Percentiles rank a stretch among this genome's conserved stretches.
phyloP scores from a whole-genome alignment of 2,888 invertebrate genomes.

The Athalia rosae region DNA sequence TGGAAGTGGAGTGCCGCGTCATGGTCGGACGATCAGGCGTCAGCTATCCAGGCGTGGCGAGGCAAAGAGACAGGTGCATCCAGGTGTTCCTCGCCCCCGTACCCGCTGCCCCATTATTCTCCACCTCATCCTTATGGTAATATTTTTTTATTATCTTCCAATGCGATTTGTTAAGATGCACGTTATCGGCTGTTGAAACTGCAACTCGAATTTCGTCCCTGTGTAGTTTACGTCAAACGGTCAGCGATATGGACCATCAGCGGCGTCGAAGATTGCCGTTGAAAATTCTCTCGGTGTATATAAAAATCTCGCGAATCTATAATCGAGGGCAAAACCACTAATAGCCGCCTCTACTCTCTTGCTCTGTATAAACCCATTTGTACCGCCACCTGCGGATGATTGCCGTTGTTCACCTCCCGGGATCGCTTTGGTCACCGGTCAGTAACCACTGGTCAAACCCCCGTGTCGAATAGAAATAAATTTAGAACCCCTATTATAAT shows the following conservation, averaged over 20 bases:
- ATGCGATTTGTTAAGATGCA: background rate
- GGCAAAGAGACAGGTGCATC: constrained; percentile 63
- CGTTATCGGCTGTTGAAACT: too few relatives aligned
- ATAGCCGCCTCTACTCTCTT: constrained; percentile 33
- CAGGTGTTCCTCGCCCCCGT: constrained; percentile 53
- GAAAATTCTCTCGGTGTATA: background rate
- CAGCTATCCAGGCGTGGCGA: constrained; percentile 53
- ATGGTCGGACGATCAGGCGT: constrained; percentile 44
- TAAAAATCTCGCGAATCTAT: background rate
- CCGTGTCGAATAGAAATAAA: background rate
- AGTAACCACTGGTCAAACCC: constrained; percentile 10
- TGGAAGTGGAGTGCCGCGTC: constrained; percentile 48
- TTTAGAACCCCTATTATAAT: constrained; percentile 1
- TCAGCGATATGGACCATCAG: too few relatives aligned
- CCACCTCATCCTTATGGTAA: background rate
- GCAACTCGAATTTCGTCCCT: too few relatives aligned
- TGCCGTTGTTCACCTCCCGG: constrained; percentile 46
- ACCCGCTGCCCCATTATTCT: background rate
- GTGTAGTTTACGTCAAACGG: too few relatives aligned
- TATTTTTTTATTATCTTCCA: constrained; percentile 4
- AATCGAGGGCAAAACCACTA: constrained; percentile 25
- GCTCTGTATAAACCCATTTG: constrained; percentile 41
- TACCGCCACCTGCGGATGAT: constrained; percentile 51
- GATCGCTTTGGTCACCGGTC: constrained; percentile 21
- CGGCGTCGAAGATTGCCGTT: background rate